Conservation (phyloP, 2,888 invertebrate genomes). For the Neocrepidodera transversa region DNA sequence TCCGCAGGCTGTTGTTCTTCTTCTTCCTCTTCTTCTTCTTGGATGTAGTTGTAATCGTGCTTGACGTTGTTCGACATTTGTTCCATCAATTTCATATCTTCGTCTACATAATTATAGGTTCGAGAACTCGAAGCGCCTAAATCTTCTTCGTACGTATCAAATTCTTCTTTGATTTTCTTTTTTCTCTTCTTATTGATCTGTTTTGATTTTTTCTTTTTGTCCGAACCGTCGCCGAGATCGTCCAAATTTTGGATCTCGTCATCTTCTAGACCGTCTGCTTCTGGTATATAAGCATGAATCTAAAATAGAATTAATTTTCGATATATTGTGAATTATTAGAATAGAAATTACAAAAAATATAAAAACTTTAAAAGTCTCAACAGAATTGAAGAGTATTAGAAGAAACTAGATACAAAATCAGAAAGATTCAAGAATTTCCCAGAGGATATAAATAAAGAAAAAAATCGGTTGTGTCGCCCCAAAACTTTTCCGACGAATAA, state of each 20-base stretch:
- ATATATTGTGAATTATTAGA: too few relatives aligned
- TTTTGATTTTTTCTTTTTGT: constrained; percentile 33
- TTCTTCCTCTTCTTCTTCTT: constrained; percentile 22
- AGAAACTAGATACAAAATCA: too few relatives aligned
- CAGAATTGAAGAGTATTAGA: too few relatives aligned
- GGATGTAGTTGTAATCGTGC: constrained; percentile 31
- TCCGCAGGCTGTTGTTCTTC: constrained; percentile 41
- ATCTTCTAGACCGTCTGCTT: constrained; percentile 63
- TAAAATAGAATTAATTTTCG: constrained; percentile 64
- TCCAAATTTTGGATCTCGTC: constrained; percentile 63
- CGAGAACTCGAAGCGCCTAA: constrained; percentile 53
- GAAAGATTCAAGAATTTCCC: too few relatives aligned
- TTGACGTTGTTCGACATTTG: constrained; percentile 59
- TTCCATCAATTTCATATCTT: constrained; percentile 62
- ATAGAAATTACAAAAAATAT: too few relatives aligned
- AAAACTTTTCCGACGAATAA: too few relatives aligned
- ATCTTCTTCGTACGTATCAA: constrained; percentile 44
- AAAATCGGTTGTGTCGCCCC: too few relatives aligned
- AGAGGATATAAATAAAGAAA: too few relatives aligned
- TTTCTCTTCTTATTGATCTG: constrained; percentile 50
- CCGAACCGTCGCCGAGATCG: constrained; percentile 41
- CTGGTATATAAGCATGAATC: constrained; percentile 79
- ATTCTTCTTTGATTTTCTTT: constrained; percentile 55
- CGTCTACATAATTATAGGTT: constrained; percentile 62
- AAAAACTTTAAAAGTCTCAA: too few relatives aligned